These are phyloP conservation scores for Artibeus lituratus DNA, from an alignment of 2,797 vertebrate genomes.

Conservation along the genomic window DNA sequence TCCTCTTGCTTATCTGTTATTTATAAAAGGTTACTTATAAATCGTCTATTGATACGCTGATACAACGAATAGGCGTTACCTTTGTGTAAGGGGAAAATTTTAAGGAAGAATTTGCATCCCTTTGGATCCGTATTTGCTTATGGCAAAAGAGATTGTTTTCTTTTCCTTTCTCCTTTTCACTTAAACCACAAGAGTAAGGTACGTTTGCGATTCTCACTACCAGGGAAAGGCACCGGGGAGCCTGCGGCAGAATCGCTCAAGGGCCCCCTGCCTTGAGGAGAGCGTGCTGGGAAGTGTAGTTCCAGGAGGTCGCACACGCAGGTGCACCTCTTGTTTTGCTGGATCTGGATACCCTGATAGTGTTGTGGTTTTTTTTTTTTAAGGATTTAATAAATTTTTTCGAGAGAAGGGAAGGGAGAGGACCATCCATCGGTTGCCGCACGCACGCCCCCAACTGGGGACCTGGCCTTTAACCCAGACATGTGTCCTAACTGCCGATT, in stretches of 20 bases:
- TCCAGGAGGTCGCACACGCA: neutral
- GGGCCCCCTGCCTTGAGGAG: neutral
- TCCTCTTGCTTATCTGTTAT: neutral
- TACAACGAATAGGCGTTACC: neutral
- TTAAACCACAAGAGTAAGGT: neutral
- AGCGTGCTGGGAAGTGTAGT: neutral
- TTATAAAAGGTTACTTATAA: neutral
- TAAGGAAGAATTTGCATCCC: neutral
- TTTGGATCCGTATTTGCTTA: neutral
- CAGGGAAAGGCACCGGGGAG: accelerated
- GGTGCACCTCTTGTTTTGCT: neutral
- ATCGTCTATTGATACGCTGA: neutral
- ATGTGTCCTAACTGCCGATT: neutral
- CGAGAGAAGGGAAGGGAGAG: neutral
- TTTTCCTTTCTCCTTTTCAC: neutral
- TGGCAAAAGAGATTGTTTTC: neutral
- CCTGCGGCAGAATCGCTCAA: accelerated
- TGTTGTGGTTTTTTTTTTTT: neutral
- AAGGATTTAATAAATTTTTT: neutral
- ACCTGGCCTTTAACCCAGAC: neutral
- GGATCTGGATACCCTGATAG: accelerated
- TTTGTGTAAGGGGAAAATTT: neutral
- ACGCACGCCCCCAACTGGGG: no score
- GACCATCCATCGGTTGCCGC: neutral
- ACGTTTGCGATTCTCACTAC: accelerated